Evolutionary conservation across 2,113 vertebrate species (phyloP).

Genomic region (Notiomystis cincta): DNA sequence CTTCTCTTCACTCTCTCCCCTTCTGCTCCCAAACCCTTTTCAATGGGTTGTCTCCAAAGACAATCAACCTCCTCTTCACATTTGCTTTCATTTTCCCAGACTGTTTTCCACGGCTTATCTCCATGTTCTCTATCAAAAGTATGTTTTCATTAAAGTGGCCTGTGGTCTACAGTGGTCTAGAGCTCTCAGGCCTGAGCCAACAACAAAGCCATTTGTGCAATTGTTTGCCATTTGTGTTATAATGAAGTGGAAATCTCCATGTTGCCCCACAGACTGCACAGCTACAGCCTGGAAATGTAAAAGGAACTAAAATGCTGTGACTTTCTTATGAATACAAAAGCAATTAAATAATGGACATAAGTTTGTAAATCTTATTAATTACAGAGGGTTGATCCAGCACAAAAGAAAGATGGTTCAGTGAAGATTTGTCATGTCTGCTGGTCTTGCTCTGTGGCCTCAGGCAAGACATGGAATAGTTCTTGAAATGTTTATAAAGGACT

Average conservation of each 20-base stretch:
- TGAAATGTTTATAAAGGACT: background rate
- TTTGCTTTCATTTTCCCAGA: background rate
- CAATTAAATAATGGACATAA: background rate
- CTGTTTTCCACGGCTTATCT: background rate
- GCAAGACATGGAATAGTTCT: background rate
- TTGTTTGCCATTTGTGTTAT: background rate
- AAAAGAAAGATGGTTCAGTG: background rate
- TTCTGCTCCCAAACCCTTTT: background rate
- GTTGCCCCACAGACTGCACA: background rate
- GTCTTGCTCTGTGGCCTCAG: background rate
- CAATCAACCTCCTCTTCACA: background rate
- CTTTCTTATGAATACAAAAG: slow-evolving; percentile 3
- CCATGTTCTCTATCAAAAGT: background rate
- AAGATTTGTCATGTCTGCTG: background rate
- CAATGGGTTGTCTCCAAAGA: background rate
- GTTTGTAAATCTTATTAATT: slow-evolving; percentile 22
- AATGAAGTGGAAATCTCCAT: background rate
- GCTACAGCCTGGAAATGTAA: background rate
- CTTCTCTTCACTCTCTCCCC: background rate
- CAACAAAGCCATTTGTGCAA: background rate
- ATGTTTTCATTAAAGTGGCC: background rate
- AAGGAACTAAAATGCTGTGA: background rate
- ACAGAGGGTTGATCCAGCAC: background rate
- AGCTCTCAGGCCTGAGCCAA: background rate
- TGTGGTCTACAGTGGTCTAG: background rate